Base-by-base conservation (phyloP, 2,113 vertebrate genomes). In the Casuarius casuarius region DNA sequence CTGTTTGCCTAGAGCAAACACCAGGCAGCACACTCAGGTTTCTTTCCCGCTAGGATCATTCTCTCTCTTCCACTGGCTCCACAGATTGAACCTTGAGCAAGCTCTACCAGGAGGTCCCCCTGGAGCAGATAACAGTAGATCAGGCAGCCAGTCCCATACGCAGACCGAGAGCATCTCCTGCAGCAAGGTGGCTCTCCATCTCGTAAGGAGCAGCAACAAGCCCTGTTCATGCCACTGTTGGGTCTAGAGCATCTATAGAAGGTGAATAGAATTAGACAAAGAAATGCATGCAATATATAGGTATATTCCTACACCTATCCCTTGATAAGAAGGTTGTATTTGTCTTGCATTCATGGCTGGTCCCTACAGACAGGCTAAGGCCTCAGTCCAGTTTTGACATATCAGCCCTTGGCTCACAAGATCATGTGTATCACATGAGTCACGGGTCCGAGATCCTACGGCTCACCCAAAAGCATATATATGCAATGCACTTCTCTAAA, bases 241-340 rank as follows among this genome's bases (percentile, higher is more conserved):
- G 35, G 31, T 83, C 46, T 73, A 54, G 33, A 73, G 65, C 29
- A 77, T 9, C 59, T 49, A 46, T 33, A 3, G 28, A 66, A 26
- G 17, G 14, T 10, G 44, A 49, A 20, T 5, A 42, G 13, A 2
- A 1, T 42, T 35, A 49, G 71, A 82, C 49, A 48, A 31, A n/a
- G 6, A 48, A 35, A 11, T 1, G 3, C 0, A 0, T 9, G 12
- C 46, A 29, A 10, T 5, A 4, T 44, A 29, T 23, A 25, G 29
- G 29, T 7, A 18, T 52, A 25, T 33, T 87, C 42, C 77, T 67
- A 48, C n/a, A 54, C 15, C n/a, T 40, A 56, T 49, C n/a, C n/a
- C 52, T 66, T 33, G 44, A 17, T 18, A 28, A 19, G 21, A 68
- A 31, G 29, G 29, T 35, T 61, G 12, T 0, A 1, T 14, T 12